Conservation (phyloP, 2,113 vertebrate species). For the Narcine bancroftii region DNA sequence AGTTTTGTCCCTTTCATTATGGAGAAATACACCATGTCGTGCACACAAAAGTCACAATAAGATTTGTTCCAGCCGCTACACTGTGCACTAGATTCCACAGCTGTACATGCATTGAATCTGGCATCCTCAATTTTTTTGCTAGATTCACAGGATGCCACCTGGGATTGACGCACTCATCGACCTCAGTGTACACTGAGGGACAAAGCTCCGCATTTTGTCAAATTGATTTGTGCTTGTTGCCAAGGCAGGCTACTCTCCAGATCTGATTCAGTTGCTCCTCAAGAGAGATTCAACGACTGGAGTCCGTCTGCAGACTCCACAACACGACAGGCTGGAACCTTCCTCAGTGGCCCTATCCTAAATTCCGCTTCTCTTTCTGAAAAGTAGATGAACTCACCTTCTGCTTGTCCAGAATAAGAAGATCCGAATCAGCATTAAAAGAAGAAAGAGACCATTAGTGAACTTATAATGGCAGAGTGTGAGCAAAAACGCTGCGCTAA, state of each 20-base stretch:
- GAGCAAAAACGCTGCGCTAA: too few relatives aligned
- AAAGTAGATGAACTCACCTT: too few relatives aligned
- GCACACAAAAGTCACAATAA: neutral
- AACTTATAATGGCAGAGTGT: too few relatives aligned
- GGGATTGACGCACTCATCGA: neutral
- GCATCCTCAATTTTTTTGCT: neutral
- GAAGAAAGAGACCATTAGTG: constrained; percentile 1
- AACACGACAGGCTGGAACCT: neutral
- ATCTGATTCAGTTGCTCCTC: neutral
- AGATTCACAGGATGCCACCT: neutral
- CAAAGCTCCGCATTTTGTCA: neutral
- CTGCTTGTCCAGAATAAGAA: constrained; percentile 12
- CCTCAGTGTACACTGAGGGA: neutral
- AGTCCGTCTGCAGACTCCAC: neutral
- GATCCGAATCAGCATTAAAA: neutral
- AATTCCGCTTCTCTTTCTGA: neutral
- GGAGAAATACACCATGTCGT: neutral
- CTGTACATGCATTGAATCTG: neutral
- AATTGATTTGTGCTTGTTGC: neutral
- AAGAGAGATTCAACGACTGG: neutral
- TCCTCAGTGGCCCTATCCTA: neutral
- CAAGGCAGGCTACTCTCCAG: neutral
- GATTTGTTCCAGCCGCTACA: neutral
- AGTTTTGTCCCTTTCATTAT: neutral
- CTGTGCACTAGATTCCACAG: neutral